Conservation (phyloP, 2,797 vertebrate genomes). For the Megaceryle alcyon region DNA sequence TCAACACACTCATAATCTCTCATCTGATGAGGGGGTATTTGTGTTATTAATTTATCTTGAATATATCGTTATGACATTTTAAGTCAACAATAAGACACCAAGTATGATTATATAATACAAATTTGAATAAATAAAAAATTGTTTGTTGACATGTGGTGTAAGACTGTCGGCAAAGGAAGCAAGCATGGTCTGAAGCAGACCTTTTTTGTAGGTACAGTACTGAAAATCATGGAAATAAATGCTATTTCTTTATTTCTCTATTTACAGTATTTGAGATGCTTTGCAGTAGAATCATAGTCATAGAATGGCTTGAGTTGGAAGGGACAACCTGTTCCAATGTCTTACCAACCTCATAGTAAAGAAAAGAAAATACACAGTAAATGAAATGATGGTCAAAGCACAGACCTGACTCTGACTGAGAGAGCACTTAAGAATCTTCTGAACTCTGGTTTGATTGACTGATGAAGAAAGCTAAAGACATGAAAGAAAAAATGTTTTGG, state of each 20-base stretch:
- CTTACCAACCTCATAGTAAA: too few relatives aligned
- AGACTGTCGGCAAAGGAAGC: not conserved
- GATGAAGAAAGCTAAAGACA: not conserved
- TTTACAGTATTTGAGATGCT: not conserved
- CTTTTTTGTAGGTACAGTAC: not conserved
- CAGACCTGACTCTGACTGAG: not conserved
- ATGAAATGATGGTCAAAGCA: not conserved
- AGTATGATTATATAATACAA: not conserved
- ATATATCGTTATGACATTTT: not conserved
- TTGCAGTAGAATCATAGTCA: not conserved
- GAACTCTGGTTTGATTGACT: not conserved
- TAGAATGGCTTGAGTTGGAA: too few relatives aligned
- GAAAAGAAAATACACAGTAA: not conserved
- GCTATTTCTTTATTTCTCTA: not conserved
- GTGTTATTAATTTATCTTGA: not conserved
- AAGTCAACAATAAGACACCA: not conserved
- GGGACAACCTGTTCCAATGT: too few relatives aligned
- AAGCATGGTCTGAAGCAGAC: not conserved
- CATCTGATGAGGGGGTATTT: not conserved
- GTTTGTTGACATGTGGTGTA: not conserved
- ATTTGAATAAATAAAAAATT: not conserved
- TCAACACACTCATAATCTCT: not conserved
- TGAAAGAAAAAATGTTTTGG: not conserved
- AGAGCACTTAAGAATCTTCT: not conserved
- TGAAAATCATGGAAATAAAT: not conserved